Conservation (phyloP, 1,140 invertebrate species). For the Pogonomyrmex californicus region DNA sequence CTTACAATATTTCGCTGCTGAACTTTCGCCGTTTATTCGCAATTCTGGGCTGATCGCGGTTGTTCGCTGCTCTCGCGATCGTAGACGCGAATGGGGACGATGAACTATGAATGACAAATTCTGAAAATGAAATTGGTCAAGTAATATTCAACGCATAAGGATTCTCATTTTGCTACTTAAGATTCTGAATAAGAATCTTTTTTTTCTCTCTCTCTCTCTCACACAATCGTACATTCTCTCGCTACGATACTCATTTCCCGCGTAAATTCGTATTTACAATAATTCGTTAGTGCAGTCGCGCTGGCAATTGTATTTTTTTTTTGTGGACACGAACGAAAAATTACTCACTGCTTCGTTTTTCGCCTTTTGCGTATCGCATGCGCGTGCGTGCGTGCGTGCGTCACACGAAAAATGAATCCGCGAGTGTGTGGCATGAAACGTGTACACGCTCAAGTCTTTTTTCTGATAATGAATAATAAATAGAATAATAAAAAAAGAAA, state of each 20-base stretch:
- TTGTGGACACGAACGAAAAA: conserved; percentile 57
- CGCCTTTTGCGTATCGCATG: conserved; percentile 9
- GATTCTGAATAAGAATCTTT: conserved; percentile 63
- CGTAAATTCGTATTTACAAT: conserved; percentile 82
- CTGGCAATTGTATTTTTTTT: conserved; percentile 64
- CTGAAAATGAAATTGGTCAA: conserved; percentile 68
- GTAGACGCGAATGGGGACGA: conserved; percentile 58
- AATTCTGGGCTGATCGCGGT: conserved; percentile 51
- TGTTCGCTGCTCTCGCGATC: conserved; percentile 55
- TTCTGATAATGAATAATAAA: conserved; percentile 72
- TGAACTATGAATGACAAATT: conserved; percentile 60
- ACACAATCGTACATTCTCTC: conserved; percentile 28
- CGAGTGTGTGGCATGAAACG: conserved; percentile 40
- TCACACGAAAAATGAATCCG: conserved; percentile 13
- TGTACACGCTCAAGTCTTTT: conserved; percentile 53
- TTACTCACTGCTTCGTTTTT: conserved; percentile 55
- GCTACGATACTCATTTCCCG: conserved; percentile 61
- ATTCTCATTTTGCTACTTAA: conserved; percentile 63
- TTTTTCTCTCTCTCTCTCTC: background rate
- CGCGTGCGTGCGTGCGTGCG: conserved; percentile 1
- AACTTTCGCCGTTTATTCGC: conserved; percentile 66
- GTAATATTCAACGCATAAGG: conserved; percentile 53
- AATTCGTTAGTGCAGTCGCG: conserved; percentile 77
- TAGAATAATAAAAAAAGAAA: conserved; percentile 73
- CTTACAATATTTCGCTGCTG: conserved; percentile 82